Evolutionary conservation across 1,140 invertebrate genomes (phyloP).

Genomic region (Heliconius hermathena): DNA sequence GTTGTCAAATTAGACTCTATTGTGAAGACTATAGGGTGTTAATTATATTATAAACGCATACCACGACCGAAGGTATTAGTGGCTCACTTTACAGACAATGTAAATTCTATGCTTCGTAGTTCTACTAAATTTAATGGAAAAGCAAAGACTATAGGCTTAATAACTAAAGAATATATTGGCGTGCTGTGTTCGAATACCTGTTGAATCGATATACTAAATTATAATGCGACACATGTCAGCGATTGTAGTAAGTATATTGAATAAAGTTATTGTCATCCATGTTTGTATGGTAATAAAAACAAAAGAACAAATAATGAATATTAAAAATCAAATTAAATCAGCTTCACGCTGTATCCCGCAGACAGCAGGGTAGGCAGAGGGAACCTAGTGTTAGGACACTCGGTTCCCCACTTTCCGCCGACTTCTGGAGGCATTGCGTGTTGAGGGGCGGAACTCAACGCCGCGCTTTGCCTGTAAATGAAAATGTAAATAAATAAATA

Average conservation of each 20-base stretch:
- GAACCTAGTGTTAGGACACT: no score
- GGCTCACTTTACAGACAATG: conserved; percentile 61
- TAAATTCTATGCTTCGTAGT: conserved; percentile 59
- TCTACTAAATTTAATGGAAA: conserved; percentile 28
- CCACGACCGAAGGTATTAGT: conserved; percentile 42
- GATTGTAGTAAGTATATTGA: conserved; percentile 39
- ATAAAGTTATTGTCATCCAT: conserved; percentile 46
- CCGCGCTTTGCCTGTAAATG: no score
- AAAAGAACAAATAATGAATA: no score
- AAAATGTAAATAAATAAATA: no score
- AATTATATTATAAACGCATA: conserved; percentile 39
- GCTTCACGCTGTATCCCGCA: no score
- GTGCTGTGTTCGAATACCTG: neutral
- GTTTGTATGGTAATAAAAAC: neutral
- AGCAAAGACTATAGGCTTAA: conserved; percentile 31
- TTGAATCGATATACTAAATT: conserved; percentile 43
- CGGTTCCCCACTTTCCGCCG: no score
- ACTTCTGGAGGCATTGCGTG: no score
- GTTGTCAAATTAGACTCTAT: conserved; percentile 37
- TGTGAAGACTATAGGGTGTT: conserved; percentile 44
- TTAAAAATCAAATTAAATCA: no score
- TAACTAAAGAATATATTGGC: conserved; percentile 30
- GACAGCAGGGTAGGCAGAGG: no score
- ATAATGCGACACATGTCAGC: conserved; percentile 46
- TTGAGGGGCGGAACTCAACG: no score